These are phyloP conservation scores for Bombus fervidus DNA, from an alignment of 1,140 invertebrate genomes.

Conservation along the genomic window DNA sequence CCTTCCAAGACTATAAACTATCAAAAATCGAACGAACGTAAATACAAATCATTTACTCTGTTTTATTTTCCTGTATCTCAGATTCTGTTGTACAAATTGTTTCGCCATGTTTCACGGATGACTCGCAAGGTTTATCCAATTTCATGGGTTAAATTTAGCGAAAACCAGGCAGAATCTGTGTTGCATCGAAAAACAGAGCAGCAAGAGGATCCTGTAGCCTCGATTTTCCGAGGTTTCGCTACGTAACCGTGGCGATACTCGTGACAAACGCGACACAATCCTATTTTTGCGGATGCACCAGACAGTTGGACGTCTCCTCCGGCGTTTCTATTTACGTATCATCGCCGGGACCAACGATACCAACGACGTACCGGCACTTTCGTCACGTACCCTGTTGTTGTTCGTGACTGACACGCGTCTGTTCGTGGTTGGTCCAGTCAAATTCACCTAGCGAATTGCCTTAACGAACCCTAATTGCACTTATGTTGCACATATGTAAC, in stretches of 20 bases:
- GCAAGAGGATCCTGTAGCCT: conserved; percentile 14
- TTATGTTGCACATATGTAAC: not conserved
- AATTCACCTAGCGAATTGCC: not conserved
- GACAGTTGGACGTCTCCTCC: conserved; percentile 75
- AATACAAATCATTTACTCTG: too few species aligned
- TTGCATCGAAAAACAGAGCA: not conserved
- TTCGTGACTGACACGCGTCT: conserved; percentile 18
- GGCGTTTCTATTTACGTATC: conserved; percentile 65
- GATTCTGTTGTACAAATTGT: not conserved
- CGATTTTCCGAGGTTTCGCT: conserved; percentile 40
- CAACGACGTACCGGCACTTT: conserved; percentile 41
- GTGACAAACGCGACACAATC: conserved; percentile 56
- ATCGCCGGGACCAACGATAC: conserved; percentile 54
- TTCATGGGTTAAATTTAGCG: conserved; percentile 10
- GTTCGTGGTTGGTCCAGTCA: not conserved
- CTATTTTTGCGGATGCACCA: conserved; percentile 75
- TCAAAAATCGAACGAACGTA: not conserved
- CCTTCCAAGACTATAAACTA: not conserved
- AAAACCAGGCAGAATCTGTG: not conserved
- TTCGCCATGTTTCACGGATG: not conserved
- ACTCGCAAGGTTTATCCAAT: conserved; percentile 8
- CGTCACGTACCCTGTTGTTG: conserved; percentile 62
- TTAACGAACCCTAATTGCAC: not conserved
- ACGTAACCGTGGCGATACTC: conserved; percentile 50
- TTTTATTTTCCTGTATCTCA: not conserved